A percentile compares a stretch with the other conserved stretches of the same genome.
Conservation (phyloP, 2,113 vertebrate genomes). For the Canis aureus region DNA sequence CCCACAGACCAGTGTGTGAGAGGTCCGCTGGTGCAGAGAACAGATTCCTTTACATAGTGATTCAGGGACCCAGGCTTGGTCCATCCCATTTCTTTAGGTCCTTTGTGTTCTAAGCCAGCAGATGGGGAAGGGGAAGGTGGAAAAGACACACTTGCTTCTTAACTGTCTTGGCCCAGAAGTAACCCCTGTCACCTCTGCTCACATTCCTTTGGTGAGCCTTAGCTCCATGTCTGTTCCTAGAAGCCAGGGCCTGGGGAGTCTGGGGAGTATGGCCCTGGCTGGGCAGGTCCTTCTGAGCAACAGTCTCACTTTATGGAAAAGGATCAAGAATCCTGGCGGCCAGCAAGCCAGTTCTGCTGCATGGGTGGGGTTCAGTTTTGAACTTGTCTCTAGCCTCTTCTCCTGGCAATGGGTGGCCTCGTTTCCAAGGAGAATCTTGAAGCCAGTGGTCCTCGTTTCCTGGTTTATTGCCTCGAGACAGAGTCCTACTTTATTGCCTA, state of each 20-base stretch:
- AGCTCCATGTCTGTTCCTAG: not conserved
- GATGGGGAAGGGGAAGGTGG: not conserved
- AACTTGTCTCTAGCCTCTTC: not conserved
- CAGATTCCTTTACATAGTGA: not conserved
- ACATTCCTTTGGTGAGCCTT: not conserved
- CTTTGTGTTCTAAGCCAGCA: not conserved
- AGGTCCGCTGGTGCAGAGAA: not conserved
- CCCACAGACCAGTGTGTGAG: not conserved
- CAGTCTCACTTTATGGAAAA: not conserved
- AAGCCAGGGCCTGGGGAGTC: not conserved
- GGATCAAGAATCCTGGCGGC: not conserved
- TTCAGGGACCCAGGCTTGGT: not conserved
- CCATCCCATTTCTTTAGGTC: not conserved
- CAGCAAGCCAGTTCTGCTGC: not conserved
- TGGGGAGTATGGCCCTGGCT: not conserved
- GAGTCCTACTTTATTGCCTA: conserved; percentile 63
- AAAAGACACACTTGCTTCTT: not conserved
- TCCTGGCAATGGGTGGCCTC: not conserved
- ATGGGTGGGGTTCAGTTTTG: not conserved
- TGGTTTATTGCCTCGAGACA: conserved; percentile 45
- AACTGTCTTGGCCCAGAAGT: not conserved
- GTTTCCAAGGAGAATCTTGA: not conserved
- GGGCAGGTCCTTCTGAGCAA: not conserved
- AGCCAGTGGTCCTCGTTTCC: not conserved
- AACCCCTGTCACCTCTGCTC: not conserved